These are phyloP conservation scores for Pogonomyrmex barbatus DNA, from an alignment of 1,140 invertebrate genomes.

Conservation along the genomic window DNA sequence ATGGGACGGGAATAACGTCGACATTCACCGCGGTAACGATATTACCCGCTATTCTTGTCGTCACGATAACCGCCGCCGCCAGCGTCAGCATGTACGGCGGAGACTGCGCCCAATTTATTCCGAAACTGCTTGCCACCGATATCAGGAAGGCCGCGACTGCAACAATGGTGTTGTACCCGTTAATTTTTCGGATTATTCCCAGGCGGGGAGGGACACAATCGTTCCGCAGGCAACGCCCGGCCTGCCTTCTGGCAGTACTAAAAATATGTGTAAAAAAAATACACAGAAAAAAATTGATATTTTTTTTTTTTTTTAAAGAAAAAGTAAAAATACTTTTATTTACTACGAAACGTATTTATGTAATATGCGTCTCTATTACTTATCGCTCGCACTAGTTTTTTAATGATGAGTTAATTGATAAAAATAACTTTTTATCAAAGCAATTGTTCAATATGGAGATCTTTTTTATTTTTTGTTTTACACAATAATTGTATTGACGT, in stretches of 20 bases:
- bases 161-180: constrained; percentile 60
- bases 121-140: constrained; percentile 80
- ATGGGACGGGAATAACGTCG: constrained; percentile 80
- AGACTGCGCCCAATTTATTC: constrained; percentile 81
- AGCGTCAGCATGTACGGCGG: constrained; percentile 81
- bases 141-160: constrained; percentile 78
- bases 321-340: neutral
- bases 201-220: neutral
- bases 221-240: neutral
- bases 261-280: neutral
- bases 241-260: neutral
- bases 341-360: neutral
- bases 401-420: neutral
- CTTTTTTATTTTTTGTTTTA: neutral
- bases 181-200: neutral
- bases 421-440: neutral
- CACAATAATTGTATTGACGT: neutral
- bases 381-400: neutral
- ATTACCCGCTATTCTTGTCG: constrained; percentile 79
- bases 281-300: neutral
- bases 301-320: neutral
- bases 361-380: neutral
- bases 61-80: constrained; percentile 79
- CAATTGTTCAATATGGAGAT: neutral
- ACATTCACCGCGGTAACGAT: constrained; percentile 75